Conservation (phyloP, 2,113 vertebrate genomes). For the Ictalurus furcatus region DNA sequence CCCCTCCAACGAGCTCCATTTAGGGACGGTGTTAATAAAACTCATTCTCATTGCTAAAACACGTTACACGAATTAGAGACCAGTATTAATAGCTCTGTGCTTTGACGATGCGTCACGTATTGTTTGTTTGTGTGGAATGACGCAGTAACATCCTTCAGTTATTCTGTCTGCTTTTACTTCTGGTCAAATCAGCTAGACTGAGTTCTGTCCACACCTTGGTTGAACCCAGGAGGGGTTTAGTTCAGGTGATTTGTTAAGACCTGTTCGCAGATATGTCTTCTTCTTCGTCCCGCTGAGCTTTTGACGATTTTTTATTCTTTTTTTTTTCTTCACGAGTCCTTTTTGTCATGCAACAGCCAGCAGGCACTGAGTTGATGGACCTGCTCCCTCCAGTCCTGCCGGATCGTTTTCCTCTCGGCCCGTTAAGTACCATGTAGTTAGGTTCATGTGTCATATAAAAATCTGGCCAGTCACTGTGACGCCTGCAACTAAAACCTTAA, state of each 20-base stretch:
- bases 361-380: slow-evolving; percentile 73
- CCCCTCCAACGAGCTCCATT: neutral
- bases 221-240: neutral
- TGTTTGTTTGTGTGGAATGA: neutral
- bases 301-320: slow-evolving; percentile 62
- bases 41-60: slow-evolving; percentile 53
- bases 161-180: slow-evolving; percentile 4
- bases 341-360: slow-evolving; percentile 77
- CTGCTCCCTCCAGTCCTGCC: slow-evolving; percentile 70
- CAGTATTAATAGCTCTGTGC: slow-evolving; percentile 43
- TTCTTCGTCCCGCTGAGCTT: slow-evolving; percentile 76
- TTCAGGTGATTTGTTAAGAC: slow-evolving; percentile 1
- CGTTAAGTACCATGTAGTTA: slow-evolving; percentile 79
- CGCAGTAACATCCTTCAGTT: neutral
- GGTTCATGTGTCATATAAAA: slow-evolving; percentile 86
- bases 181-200: neutral
- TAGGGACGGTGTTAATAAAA: slow-evolving; percentile 30
- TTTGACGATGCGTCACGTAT: slow-evolving; percentile 13
- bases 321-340: slow-evolving; percentile 70
- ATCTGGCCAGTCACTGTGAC: slow-evolving; percentile 78
- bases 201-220: neutral
- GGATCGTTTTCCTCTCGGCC: slow-evolving; percentile 77
- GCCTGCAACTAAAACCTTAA: slow-evolving; percentile 87
- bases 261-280: slow-evolving; percentile 2
- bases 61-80: slow-evolving; percentile 52